Conservation (phyloP, 2,113 vertebrate species). For the Hoplias malabaricus region DNA sequence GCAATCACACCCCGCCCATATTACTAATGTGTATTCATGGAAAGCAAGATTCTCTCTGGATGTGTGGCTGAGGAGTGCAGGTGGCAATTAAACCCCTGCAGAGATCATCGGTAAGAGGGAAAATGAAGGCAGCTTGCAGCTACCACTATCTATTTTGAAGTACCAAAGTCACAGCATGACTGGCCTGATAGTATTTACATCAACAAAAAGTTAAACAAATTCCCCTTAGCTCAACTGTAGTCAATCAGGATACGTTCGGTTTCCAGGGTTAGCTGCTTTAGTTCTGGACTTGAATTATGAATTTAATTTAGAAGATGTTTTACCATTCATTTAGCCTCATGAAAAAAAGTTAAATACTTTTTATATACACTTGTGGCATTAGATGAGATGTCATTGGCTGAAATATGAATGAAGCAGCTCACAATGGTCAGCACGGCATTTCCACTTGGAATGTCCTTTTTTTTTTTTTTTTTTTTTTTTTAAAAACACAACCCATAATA, state of each 20-base stretch:
- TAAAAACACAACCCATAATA: no score
- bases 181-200: background rate
- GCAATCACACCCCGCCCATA: constrained; percentile 34
- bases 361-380: background rate
- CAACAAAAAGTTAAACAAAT: background rate
- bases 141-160: background rate
- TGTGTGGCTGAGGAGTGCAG: constrained; percentile 32
- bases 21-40: constrained; percentile 47
- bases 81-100: constrained; percentile 43
- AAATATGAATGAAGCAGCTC: no score
- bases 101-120: constrained; percentile 20
- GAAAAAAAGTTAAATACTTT: background rate
- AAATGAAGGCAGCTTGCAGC: background rate
- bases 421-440: no score
- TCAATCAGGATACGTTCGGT: background rate
- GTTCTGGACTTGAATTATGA: background rate
- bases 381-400: no score
- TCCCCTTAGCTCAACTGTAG: background rate
- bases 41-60: constrained; percentile 14
- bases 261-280: no score
- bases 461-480: no score
- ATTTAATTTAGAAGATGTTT: background rate
- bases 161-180: background rate
- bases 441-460: no score
- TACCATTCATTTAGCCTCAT: background rate